These are phyloP conservation scores for Stenoptilia bipunctidactyla DNA, from an alignment of 2,888 invertebrate genomes.

Conservation along the genomic window DNA sequence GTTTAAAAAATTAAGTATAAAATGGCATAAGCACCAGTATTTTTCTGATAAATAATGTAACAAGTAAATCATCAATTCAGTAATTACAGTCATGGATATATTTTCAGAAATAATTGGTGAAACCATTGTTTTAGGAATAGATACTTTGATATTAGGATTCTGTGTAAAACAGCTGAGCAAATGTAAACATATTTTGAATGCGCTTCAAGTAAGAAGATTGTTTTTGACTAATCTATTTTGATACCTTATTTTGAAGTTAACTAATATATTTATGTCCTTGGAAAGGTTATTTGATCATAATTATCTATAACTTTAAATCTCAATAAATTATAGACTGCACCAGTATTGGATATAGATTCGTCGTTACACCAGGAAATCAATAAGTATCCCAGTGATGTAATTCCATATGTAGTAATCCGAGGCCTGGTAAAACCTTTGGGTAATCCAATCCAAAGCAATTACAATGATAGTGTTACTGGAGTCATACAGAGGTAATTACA, in stretches of 20 bases:
- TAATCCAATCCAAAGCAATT: conserved; percentile 79
- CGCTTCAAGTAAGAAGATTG: conserved; percentile 79
- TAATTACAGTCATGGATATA: conserved; percentile 74
- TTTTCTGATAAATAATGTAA: too few relatives aligned
- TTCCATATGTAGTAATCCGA: conserved; percentile 81
- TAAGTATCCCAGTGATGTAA: conserved; percentile 72
- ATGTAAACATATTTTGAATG: conserved; percentile 78
- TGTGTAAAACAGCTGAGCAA: conserved; percentile 82
- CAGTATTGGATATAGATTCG: conserved; percentile 76
- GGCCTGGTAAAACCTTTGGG: conserved; percentile 84
- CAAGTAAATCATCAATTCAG: not conserved
- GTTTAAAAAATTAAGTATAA: too few relatives aligned
- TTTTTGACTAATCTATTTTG: too few relatives aligned
- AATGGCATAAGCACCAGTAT: too few relatives aligned
- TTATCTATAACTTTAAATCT: not conserved
- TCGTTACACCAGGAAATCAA: conserved; percentile 74
- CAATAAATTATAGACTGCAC: conserved; percentile 70
- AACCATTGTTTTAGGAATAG: conserved; percentile 79
- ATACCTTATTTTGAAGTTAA: too few relatives aligned
- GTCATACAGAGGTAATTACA: conserved; percentile 77
- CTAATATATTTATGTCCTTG: too few relatives aligned
- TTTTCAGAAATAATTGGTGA: conserved; percentile 74
- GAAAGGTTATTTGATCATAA: too few relatives aligned
- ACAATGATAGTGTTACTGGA: conserved; percentile 80
- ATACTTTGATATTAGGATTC: conserved; percentile 79